phyloP scores from a whole-genome alignment of 2,888 invertebrate species.

The Eristalis intricaria region DNA sequence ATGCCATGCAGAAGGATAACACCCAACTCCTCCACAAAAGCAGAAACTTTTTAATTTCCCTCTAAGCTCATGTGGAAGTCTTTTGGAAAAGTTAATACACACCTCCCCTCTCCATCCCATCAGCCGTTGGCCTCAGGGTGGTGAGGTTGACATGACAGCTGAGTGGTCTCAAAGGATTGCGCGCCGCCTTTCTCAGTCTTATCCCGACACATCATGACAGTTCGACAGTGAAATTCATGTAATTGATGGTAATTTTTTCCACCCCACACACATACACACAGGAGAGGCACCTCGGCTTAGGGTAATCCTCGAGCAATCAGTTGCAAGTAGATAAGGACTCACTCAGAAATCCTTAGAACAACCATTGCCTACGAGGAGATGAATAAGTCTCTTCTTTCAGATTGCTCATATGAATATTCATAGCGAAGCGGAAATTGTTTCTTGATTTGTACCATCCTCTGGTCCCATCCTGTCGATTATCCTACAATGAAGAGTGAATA shows the following conservation, averaged over 20 bases:
- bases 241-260: conserved; percentile 34
- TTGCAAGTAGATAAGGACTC: conserved; percentile 15
- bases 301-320: conserved; percentile 28
- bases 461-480: conserved; percentile 36
- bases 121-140: background rate
- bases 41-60: conserved; percentile 23
- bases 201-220: background rate
- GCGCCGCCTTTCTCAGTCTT: background rate
- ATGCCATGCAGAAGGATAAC: background rate
- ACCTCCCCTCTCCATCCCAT: background rate
- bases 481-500: conserved; percentile 3
- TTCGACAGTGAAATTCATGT: conserved; percentile 26
- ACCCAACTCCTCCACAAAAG: background rate
- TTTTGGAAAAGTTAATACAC: conserved; percentile 19
- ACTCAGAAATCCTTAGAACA: background rate
- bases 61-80: conserved; percentile 17
- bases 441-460: conserved; percentile 31
- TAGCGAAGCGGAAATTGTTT: conserved; percentile 31
- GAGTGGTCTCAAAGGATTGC: conserved; percentile 37
- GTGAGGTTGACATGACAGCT: conserved; percentile 11
- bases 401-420: conserved; percentile 49
- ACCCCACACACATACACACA: background rate
- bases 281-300: conserved; percentile 21
- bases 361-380: background rate
- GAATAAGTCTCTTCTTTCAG: background rate